Evolutionary conservation across 1,140 invertebrate genomes (phyloP).

Genomic region (Chironomus striatipennis): DNA sequence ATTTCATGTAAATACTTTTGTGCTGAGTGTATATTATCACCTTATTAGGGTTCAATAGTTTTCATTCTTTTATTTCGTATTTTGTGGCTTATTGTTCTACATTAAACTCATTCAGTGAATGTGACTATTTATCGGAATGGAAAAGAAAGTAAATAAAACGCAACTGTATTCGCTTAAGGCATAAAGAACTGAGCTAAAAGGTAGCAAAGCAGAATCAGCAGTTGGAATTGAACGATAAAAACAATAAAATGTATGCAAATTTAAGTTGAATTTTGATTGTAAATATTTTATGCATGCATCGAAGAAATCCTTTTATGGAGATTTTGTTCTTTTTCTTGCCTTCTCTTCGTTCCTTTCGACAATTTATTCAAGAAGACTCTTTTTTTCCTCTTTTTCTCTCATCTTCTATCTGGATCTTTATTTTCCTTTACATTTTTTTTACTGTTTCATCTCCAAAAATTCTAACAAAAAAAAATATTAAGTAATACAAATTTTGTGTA

Average conservation of each 20-base stretch:
- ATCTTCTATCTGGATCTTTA: neutral
- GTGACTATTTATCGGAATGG: neutral
- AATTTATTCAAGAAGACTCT: conserved; percentile 15
- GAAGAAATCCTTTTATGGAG: conserved; percentile 21
- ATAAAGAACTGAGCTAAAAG: neutral
- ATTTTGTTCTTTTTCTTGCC: neutral
- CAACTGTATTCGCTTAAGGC: neutral
- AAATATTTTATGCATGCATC: conserved; percentile 20
- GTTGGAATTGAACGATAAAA: conserved; percentile 21
- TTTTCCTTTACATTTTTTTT: neutral
- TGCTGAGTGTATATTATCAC: conserved; percentile 19
- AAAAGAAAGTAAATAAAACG: neutral
- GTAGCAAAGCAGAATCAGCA: neutral
- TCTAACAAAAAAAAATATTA: neutral
- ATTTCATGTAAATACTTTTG: neutral
- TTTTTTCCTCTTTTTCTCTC: neutral
- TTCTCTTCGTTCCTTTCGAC: neutral
- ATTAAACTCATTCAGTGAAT: neutral
- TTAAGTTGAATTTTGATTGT: conserved; percentile 21
- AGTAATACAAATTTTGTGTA: neutral
- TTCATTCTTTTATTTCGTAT: neutral
- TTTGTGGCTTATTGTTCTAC: conserved; percentile 22
- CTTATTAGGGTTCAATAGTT: conserved; percentile 18
- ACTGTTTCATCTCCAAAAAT: neutral
- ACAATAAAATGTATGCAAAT: conserved; percentile 24